Percentiles rank a stretch among this genome's conserved stretches.
Evolutionary conservation across 2,797 vertebrate species (phyloP).

Genomic region (Chelidonichthys spinosus): DNA sequence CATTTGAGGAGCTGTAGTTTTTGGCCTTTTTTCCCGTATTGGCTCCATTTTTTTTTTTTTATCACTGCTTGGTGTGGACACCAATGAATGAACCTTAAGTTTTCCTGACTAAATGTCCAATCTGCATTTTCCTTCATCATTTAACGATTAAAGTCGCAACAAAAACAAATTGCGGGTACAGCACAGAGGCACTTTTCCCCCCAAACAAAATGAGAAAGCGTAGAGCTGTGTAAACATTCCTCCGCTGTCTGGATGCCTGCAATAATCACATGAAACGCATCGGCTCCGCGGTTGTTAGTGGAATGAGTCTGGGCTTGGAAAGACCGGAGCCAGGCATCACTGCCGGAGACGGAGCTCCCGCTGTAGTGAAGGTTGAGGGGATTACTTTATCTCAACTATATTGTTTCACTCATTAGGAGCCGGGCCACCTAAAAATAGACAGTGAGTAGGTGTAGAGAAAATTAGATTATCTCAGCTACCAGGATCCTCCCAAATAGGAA

Average conservation of each 20-base stretch:
- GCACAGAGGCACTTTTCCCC: not conserved
- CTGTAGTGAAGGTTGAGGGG: slow-evolving; percentile 57
- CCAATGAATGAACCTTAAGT: not conserved
- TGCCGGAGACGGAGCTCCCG: slow-evolving; percentile 31
- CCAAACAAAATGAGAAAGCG: slow-evolving; percentile 11
- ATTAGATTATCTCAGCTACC: slow-evolving; percentile 52
- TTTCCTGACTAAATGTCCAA: not conserved
- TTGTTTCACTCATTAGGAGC: slow-evolving; percentile 62
- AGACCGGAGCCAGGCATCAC: slow-evolving; percentile 31
- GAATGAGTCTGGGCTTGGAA: slow-evolving; percentile 26
- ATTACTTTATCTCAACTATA: slow-evolving; percentile 61
- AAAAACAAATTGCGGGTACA: slow-evolving; percentile 3
- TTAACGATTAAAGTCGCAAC: not conserved
- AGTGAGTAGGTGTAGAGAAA: slow-evolving; percentile 41
- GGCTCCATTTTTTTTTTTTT: too few species aligned
- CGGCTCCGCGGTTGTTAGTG: slow-evolving; percentile 28
- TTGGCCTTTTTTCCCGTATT: too few species aligned
- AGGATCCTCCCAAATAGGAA: slow-evolving; percentile 24
- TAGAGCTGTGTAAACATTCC: slow-evolving; percentile 21
- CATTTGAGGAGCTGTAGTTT: too few species aligned
- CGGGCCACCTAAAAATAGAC: slow-evolving; percentile 62
- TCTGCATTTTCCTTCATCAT: not conserved
- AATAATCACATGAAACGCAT: slow-evolving; percentile 32
- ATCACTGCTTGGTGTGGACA: not conserved
- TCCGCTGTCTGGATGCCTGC: slow-evolving; percentile 17